phyloP scores from a whole-genome alignment of 2,113 vertebrate genomes.

The Grantiella picta region DNA sequence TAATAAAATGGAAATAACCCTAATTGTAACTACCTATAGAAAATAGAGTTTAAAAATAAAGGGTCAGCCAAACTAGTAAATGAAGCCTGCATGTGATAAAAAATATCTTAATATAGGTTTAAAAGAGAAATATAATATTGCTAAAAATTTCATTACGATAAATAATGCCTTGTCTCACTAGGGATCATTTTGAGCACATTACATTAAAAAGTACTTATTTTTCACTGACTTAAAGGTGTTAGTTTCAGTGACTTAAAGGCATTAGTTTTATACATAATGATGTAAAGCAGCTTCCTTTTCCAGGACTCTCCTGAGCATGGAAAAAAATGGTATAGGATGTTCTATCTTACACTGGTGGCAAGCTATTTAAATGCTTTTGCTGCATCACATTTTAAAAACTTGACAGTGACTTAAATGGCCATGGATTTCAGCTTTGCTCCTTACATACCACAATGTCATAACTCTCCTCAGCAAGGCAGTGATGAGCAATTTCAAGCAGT shows the following conservation, averaged over 20 bases:
- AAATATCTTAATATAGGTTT: neutral
- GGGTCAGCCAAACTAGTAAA: neutral
- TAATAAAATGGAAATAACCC: neutral
- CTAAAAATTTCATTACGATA: slow-evolving; percentile 9
- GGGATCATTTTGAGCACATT: slow-evolving; percentile 12
- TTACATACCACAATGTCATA: slow-evolving; percentile 19
- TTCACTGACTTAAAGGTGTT: slow-evolving; percentile 2
- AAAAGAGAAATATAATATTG: neutral
- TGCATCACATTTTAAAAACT: slow-evolving; percentile 49
- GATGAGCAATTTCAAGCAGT: slow-evolving; percentile 41
- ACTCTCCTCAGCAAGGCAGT: slow-evolving; percentile 25
- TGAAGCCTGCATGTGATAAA: neutral
- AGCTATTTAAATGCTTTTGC: slow-evolving; percentile 24
- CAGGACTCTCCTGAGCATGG: neutral
- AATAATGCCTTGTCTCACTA: slow-evolving; percentile 13
- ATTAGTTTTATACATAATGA: neutral
- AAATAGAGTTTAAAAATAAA: neutral
- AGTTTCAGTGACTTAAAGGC: slow-evolving; percentile 2
- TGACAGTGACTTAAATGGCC: slow-evolving; percentile 60
- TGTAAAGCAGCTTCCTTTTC: neutral
- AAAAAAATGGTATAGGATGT: slow-evolving; percentile 3
- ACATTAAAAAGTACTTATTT: slow-evolving; percentile 25
- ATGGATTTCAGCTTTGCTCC: slow-evolving; percentile 50
- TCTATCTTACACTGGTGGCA: slow-evolving; percentile 35
- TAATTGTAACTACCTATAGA: neutral